Evolutionary conservation across 2,888 invertebrate genomes (phyloP), one percentile per base, ranked within the genome.

Genomic region (Coenonympha arcania): DNA sequence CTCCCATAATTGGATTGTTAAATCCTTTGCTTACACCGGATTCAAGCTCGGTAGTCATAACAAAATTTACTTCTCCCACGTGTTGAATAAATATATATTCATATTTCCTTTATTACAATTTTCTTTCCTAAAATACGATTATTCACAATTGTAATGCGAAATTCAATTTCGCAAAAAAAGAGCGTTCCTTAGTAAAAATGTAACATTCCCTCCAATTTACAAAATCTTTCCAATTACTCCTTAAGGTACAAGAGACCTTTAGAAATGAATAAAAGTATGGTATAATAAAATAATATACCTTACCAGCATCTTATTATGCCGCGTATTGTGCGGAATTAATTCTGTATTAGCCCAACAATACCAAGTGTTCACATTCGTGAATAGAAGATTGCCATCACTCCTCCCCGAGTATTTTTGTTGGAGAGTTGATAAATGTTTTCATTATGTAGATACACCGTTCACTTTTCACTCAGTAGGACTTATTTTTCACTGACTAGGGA

Each of bases 81-180:
- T n/a, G n/a, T n/a, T n/a, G n/a, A n/a, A n/a, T n/a, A n/a, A n/a
- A n/a, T n/a, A n/a, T n/a, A n/a, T n/a, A n/a, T n/a, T n/a, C n/a
- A n/a, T n/a, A n/a, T n/a, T n/a, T n/a, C n/a, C n/a, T n/a, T n/a
- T n/a, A n/a, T n/a, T n/a, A n/a, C n/a, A n/a, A n/a, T n/a, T n/a
- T n/a, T n/a, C n/a, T n/a, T n/a, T n/a, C n/a, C n/a, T n/a, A n/a
- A n/a, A n/a, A n/a, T n/a, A n/a, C n/a, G n/a, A n/a, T n/a, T n/a
- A n/a, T n/a, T n/a, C n/a, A n/a, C n/a, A n/a, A n/a, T n/a, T n/a
- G n/a, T n/a, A n/a, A n/a, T n/a, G n/a, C n/a, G n/a, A n/a, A n/a
- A 39, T 39, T 24, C 39, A 39, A 39, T 39, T 37, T 39, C 39
- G 4, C 4, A 24, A 15, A 39, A 39, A 39, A 9, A 22, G 11